These are phyloP conservation scores for Caenorhabditis becei DNA, from an alignment of 2,888 invertebrate species.

Conservation along the genomic window DNA sequence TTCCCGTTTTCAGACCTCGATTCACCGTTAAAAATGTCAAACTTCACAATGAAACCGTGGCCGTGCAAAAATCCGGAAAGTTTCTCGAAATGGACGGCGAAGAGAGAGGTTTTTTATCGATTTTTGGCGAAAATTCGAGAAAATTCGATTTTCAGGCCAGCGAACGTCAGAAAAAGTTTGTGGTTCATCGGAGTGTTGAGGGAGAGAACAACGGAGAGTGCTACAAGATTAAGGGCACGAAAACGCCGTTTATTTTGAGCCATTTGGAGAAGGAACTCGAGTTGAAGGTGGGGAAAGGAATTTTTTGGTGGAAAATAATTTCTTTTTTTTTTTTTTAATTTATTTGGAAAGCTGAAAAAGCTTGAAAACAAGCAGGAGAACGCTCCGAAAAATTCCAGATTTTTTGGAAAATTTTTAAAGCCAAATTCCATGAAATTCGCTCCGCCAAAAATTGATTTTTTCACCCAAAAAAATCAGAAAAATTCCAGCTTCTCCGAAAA, in stretches of 20 bases:
- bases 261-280: slow-evolving; percentile 26
- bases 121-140: neutral
- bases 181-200: slow-evolving; percentile 30
- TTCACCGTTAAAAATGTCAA: slow-evolving; percentile 18
- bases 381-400: too few relatives aligned
- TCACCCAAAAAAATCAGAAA: neutral
- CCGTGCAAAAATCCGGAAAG: slow-evolving; percentile 30
- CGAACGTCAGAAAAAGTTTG: neutral
- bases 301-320: neutral
- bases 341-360: neutral
- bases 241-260: slow-evolving; percentile 26
- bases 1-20: neutral
- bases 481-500: neutral
- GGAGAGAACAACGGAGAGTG: slow-evolving; percentile 46
- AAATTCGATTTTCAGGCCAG: neutral
- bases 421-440: too few relatives aligned
- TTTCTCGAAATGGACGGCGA: slow-evolving; percentile 19
- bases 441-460: neutral
- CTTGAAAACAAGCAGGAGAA: too few relatives aligned
- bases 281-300: neutral
- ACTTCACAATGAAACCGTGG: slow-evolving; percentile 20
- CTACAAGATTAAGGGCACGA: slow-evolving; percentile 30
- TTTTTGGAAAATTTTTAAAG: too few relatives aligned
- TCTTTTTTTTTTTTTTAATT: neutral
- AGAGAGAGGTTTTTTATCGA: slow-evolving; percentile 5